Base-by-base conservation (phyloP, 2,797 vertebrate genomes). In the Neopelma chrysocephalum region DNA sequence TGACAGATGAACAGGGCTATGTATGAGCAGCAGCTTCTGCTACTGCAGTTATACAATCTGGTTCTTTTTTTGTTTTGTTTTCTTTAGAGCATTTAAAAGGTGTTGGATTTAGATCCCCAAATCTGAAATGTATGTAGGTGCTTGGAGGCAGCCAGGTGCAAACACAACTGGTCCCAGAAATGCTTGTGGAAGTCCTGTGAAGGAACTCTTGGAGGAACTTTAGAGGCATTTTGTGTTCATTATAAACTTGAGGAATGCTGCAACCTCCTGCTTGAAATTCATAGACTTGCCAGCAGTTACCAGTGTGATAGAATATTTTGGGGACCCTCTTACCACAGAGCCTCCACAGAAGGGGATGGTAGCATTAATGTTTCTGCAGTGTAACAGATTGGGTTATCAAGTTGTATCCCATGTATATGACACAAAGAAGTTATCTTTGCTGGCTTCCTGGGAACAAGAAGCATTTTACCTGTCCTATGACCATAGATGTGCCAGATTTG, bases 31-130 rank as follows among this genome's bases (percentile, higher is more conserved):
- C 34, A 43, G 15, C 21, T 82, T 40, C 50, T 57, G 29, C n/a
- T 70, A 27, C 25, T 58, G 12, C 0, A 0, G 20, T 60, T 76
- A 7, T 9, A 6, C 6, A 10, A 29, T 26, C 10, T 21, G 12
- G 27, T 64, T 84, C 14, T 4, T 12, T 22, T 31, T 15, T 17
- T 23, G 21, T 38, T 8, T 29, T 40, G 17, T 12, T 32, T 62
- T 20, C 10, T 21, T 53, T 18, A 29, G 9, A n/a, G 6, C 1
- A 6, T 45, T 32, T 45, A 72, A 77, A 77, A 38, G 8, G 1
- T 0, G 0, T 20, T 87, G 13, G n/a, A 16, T 82, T 79, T 68
- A 53, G 8, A 38, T 76, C 6, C 6, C 7, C 2, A 29, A n/a
- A 5, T 65, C 34, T 65, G 38, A 76, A 72, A 38, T 40, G 4